Base-by-base conservation (phyloP, 1,140 invertebrate species). In the Drosophila nigrodunni region DNA sequence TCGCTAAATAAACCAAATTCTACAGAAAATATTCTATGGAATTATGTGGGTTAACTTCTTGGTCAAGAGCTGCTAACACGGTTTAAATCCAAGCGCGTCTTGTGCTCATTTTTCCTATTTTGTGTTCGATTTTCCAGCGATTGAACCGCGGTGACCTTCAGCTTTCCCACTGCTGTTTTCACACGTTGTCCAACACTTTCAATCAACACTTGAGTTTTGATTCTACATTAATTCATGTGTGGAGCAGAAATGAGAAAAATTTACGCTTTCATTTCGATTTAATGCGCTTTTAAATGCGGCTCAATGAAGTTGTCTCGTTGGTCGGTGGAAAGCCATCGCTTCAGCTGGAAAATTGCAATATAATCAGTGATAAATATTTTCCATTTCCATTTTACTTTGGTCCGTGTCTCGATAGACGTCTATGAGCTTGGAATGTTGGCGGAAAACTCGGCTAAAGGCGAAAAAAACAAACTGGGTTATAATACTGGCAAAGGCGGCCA, bases 191-290 rank as follows among this genome's bases (percentile, higher is more conserved):
- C 80, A 78, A 82, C 69, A 82, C 80, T 74, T 85, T 72, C 61
- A 77, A 82, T 82, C 74, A 44, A 11, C 64, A 54, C 47, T 52
- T 74, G 58, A 80, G 69, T 70, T 61, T 66, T 47, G 65, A 73
- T 80, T 77, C 68, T 50, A 46, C 6, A 30, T 30, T 66, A 74
- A 74, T 74, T 43, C 44, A 54, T 54, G 55, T 46, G 15, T 25
- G 39, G 46, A 35, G 15, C 11, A 61, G 15, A 11, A 30, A 59
- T 39, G 66, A 49, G 74, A 82, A 79, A 89, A 85, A 78, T 89
- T 89, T 89, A 90, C 85, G 85, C 85, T 89, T 89, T 89, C 85
- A 85, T 89, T 85, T 85, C 78, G 81, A 85, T 90, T 89, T 89
- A 89, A 89, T 81, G 85, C 80, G 85, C 77, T 80, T 80, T 69